Evolutionary conservation across 1,140 invertebrate species (phyloP).

Genomic region (Lanistes nyassanus): DNA sequence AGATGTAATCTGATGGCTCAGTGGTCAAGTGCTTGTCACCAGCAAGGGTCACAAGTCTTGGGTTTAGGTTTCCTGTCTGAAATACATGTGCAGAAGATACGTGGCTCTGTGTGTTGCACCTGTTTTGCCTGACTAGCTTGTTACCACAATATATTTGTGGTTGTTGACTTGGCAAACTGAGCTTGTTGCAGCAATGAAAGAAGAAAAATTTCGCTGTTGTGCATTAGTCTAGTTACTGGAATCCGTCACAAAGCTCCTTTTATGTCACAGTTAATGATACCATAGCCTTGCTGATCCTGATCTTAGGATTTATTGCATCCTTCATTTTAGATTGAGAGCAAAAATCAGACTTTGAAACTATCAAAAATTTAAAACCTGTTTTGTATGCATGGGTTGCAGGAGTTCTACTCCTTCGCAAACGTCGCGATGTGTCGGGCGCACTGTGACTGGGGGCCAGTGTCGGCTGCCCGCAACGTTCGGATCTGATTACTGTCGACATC

Average conservation of each 20-base stretch:
- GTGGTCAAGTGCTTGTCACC: background rate
- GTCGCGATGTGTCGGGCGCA: slow-evolving; percentile 35
- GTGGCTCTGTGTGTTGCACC: no score
- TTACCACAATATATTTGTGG: no score
- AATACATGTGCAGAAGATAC: no score
- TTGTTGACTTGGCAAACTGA: no score
- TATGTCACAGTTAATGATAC: background rate
- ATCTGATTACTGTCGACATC: slow-evolving; percentile 38
- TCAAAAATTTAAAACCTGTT: background rate
- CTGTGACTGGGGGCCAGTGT: slow-evolving; percentile 40
- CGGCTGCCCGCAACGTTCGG: slow-evolving; percentile 32
- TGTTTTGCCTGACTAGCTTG: no score
- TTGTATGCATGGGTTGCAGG: slow-evolving; percentile 28
- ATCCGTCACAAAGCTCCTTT: background rate
- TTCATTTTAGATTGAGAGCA: no score
- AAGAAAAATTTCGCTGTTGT: no score
- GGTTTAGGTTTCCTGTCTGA: no score
- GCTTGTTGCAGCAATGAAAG: no score
- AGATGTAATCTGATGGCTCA: background rate
- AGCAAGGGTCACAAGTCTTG: background rate
- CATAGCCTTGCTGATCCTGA: background rate
- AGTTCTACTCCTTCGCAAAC: slow-evolving; percentile 37
- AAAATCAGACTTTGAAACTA: no score
- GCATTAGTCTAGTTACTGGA: background rate
- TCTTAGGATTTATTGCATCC: no score